Percentiles rank a stretch among this genome's conserved stretches.
Conservation (phyloP, 2,888 invertebrate species). For the Desoria tigrina region DNA sequence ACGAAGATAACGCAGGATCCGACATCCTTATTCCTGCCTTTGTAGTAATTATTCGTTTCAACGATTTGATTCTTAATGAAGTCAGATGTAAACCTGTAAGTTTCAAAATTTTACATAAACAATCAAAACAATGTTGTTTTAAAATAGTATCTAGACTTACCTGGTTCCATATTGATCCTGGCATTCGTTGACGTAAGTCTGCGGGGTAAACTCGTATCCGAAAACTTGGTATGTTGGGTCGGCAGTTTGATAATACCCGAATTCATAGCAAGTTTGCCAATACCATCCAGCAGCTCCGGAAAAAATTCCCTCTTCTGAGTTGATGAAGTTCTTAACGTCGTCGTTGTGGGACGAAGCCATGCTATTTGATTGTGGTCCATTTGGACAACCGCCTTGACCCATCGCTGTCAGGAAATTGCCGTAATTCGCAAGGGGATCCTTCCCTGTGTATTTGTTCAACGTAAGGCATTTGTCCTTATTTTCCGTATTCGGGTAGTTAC, state of each 20-base stretch:
- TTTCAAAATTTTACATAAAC: not conserved
- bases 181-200: conserved; percentile 57
- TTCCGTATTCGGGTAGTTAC: conserved; percentile 21
- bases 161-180: conserved; percentile 55
- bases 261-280: conserved; percentile 62
- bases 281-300: conserved; percentile 55
- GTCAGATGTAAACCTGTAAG: conserved; percentile 28
- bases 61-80: conserved; percentile 24
- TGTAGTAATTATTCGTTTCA: conserved; percentile 54
- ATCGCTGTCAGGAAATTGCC: conserved; percentile 21
- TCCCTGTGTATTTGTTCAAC: not conserved
- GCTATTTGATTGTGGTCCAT: not conserved
- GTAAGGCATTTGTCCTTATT: conserved; percentile 13
- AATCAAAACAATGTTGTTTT: not conserved
- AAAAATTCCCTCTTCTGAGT: conserved; percentile 23
- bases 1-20: conserved; percentile 57
- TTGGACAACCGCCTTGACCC: conserved; percentile 10
- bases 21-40: conserved; percentile 55
- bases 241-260: conserved; percentile 61
- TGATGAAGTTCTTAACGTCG: conserved; percentile 10
- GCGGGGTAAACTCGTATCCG: conserved; percentile 55
- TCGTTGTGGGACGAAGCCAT: not conserved
- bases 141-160: conserved; percentile 32
- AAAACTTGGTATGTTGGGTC: conserved; percentile 58
- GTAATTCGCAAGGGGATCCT: conserved; percentile 15